Evolutionary conservation across 1,140 invertebrate genomes (phyloP), one percentile per base, ranked within the genome.

Genomic region (Dysdera silvatica): DNA sequence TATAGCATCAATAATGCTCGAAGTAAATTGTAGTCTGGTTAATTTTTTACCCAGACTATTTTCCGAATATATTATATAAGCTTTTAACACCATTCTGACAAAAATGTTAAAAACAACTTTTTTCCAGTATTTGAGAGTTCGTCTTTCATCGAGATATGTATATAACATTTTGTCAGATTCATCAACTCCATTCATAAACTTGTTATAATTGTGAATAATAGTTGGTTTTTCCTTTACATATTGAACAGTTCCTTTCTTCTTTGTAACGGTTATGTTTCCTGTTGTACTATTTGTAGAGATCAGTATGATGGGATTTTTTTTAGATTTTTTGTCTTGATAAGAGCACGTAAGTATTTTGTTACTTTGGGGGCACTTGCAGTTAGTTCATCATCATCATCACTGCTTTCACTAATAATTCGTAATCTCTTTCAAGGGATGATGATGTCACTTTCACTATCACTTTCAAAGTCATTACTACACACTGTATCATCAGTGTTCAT

Each of bases 231-330:
- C 49, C 29, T 53, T 35, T 53, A 23, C 49, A 53, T 53, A 35
- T n/a, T 53, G 49, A 53, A 53, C 12, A 33, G 32, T 53, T 53
- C 18, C 31, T 53, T 53, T 32, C 49, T 53, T 53, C 29, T 53
- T 53, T 53, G 31, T 53, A 53, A 53, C 32, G 49, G n/a, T 53
- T 53, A 53, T 53, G 23, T 53, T 33, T 53, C 49, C 49, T 26
- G 49, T 35, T 53, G 49, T 53, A 12, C n/a, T 18, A 53, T 53
- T 53, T 16, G 49, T 35, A 14, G 1, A 53, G n/a, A 53, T 53
- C 18, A 32, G 23, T 53, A 35, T n/a, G n/a, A n/a, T n/a, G n/a
- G n/a, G n/a, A n/a, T n/a, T n/a, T n/a, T n/a, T n/a, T n/a, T n/a
- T n/a, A n/a, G n/a, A n/a, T n/a, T n/a, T n/a, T n/a, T n/a, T n/a